A percentile compares a stretch with the other conserved stretches of the same genome.
phyloP scores from a whole-genome alignment of 2,888 invertebrate genomes.

The Tachystola acroxantha region DNA sequence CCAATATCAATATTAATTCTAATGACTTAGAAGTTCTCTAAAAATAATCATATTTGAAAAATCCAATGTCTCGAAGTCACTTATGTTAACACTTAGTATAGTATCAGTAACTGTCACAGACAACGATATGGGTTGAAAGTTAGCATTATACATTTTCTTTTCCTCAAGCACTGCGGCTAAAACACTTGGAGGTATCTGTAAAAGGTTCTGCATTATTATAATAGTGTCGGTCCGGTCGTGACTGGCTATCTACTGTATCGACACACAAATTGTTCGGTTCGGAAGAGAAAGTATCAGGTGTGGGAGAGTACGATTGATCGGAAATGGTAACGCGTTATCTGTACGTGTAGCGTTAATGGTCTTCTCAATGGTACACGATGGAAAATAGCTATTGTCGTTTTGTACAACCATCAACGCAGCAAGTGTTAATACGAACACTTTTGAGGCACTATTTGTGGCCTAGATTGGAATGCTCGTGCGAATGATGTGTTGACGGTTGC shows the following conservation, averaged over 20 bases:
- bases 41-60: too few relatives aligned
- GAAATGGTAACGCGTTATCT: conserved; percentile 21
- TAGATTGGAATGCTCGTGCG: too few relatives aligned
- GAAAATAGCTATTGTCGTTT: conserved; percentile 4
- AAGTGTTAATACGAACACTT: too few relatives aligned
- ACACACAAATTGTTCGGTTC: conserved; percentile 24
- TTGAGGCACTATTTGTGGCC: too few relatives aligned
- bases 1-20: too few relatives aligned
- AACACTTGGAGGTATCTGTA: conserved; percentile 2
- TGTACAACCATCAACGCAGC: too few relatives aligned
- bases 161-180: background rate
- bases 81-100: too few relatives aligned
- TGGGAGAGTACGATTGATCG: conserved; percentile 20
- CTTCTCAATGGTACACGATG: conserved; percentile 16
- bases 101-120: too few relatives aligned
- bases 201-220: conserved; percentile 10
- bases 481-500: too few relatives aligned
- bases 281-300: conserved; percentile 32
- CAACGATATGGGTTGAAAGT: too few relatives aligned
- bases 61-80: too few relatives aligned
- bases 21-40: too few relatives aligned
- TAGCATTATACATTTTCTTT: background rate
- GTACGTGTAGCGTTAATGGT: conserved; percentile 15
- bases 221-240: conserved; percentile 12
- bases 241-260: conserved; percentile 11